These are phyloP conservation scores for Cettia cetti DNA, from an alignment of 2,113 vertebrate genomes.

Conservation along the genomic window DNA sequence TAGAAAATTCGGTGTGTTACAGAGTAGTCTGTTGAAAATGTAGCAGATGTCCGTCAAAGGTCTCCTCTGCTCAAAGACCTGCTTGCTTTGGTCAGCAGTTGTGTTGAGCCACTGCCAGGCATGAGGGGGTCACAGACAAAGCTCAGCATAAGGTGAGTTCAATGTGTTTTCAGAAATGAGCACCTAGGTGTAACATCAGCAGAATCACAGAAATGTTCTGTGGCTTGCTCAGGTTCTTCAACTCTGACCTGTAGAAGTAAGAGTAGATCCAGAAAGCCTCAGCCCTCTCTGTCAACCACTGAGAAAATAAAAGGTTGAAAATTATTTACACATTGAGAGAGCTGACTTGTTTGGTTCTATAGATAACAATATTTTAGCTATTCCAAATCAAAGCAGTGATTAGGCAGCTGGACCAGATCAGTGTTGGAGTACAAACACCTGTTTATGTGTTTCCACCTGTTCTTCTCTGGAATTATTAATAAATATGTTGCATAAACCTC, in stretches of 20 bases:
- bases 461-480: background rate
- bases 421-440: background rate
- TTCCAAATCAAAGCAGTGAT: constrained; percentile 10
- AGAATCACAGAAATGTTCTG: background rate
- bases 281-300: background rate
- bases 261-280: background rate
- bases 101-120: rapidly evolving
- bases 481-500: background rate
- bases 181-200: rapidly evolving
- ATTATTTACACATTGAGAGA: rapidly evolving
- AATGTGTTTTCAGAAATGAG: background rate
- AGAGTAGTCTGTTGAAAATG: background rate
- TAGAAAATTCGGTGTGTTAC: background rate
- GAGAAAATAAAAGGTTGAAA: background rate
- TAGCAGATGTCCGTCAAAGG: background rate
- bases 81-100: rapidly evolving
- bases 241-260: background rate
- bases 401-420: background rate
- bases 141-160: background rate
- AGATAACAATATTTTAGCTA: background rate
- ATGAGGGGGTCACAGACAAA: background rate
- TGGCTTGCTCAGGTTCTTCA: background rate
- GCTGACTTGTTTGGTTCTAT: background rate
- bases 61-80: background rate
- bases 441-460: background rate